phyloP scores from a whole-genome alignment of 2,797 vertebrate genomes.

The Platyrinchus mystaceus region DNA sequence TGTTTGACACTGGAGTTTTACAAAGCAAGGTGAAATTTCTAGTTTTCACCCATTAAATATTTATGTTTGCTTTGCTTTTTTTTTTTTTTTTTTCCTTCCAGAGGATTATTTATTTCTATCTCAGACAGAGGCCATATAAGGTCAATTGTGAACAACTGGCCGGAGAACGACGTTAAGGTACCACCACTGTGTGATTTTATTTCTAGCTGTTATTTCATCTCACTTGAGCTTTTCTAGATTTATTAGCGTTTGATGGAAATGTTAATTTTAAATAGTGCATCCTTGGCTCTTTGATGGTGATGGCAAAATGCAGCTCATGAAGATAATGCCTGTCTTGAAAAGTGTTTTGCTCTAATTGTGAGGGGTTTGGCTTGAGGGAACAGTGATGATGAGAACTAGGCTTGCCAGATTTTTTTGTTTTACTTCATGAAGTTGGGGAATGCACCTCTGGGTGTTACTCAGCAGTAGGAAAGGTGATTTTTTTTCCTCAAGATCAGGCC shows the following conservation, averaged over 20 bases:
- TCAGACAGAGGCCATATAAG: conserved; percentile 92
- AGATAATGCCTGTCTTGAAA: neutral
- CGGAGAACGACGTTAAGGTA: conserved; percentile 92
- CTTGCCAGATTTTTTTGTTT: neutral
- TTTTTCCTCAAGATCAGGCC: neutral
- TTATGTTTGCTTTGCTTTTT: neutral
- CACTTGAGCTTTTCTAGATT: neutral
- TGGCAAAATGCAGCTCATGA: neutral
- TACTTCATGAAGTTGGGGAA: neutral
- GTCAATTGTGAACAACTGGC: conserved; percentile 97
- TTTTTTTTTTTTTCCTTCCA: conserved; percentile 65
- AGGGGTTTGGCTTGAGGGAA: neutral
- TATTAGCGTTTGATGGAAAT: neutral
- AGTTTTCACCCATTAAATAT: conserved; percentile 5
- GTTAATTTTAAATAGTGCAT: neutral
- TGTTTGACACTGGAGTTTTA: neutral
- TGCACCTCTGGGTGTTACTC: neutral
- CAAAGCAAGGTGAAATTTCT: neutral
- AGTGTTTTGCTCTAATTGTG: neutral
- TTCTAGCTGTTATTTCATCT: neutral
- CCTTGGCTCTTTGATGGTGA: neutral
- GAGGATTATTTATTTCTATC: conserved; percentile 96
- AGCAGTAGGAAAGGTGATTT: neutral
- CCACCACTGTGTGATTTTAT: neutral
- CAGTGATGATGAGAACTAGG: neutral